A percentile compares a stretch with the other conserved stretches of the same genome.
phyloP scores from a whole-genome alignment of 2,113 vertebrate genomes.

The Columba livia region DNA sequence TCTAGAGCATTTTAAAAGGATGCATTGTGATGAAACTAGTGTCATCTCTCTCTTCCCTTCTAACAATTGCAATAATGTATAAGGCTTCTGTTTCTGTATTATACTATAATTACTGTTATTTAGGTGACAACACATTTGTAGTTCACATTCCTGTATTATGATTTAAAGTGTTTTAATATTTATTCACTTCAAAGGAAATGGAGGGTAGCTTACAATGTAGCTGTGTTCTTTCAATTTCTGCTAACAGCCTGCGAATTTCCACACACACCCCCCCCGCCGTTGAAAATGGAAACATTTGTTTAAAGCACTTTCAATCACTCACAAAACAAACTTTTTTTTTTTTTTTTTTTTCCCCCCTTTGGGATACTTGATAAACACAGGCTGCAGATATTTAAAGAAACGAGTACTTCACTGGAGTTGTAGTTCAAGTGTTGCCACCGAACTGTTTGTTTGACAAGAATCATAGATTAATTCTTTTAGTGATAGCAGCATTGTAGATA shows the following conservation, averaged over 20 bases:
- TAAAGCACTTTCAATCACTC: neutral
- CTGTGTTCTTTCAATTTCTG: neutral
- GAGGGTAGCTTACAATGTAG: neutral
- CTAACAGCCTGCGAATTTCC: neutral
- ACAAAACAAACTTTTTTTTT: neutral
- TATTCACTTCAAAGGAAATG: neutral
- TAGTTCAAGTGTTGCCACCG: neutral
- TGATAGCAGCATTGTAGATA: neutral
- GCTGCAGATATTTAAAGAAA: neutral
- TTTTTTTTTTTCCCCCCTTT: neutral
- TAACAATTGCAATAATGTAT: neutral
- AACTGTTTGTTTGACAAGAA: neutral
- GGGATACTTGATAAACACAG: neutral
- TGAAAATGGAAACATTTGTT: neutral
- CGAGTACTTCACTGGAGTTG: neutral
- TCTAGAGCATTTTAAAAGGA: neutral
- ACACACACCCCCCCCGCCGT: too few species aligned
- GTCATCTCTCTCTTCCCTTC: neutral
- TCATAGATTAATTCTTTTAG: neutral
- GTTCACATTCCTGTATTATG: neutral
- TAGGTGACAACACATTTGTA: neutral
- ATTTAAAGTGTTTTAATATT: neutral
- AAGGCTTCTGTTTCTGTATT: neutral
- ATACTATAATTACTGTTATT: neutral
- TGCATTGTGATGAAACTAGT: neutral